Evolutionary conservation across 1,140 invertebrate species (phyloP).

Genomic region (Megalopta genalis): DNA sequence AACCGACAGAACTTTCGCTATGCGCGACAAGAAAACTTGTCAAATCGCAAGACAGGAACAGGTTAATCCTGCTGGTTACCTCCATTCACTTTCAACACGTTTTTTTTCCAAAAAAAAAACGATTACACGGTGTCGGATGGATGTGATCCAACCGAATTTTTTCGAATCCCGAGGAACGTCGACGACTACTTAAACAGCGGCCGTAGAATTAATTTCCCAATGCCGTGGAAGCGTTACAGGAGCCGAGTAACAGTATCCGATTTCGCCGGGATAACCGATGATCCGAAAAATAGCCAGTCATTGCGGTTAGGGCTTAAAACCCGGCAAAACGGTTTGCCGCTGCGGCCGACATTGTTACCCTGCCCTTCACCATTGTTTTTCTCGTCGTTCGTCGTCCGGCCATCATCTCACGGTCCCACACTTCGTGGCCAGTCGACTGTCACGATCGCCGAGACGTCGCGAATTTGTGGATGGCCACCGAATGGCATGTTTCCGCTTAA

Average conservation of each 20-base stretch:
- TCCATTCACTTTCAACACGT: too few species aligned
- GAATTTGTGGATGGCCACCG: constrained; percentile 53
- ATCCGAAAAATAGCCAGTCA: constrained; percentile 67
- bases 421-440: constrained; percentile 68
- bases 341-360: constrained; percentile 52
- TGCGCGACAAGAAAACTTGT: too few species aligned
- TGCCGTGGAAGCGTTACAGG: neutral
- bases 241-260: constrained; percentile 10
- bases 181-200: neutral
- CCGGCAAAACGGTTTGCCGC: constrained; percentile 51
- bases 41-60: too few species aligned
- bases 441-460: constrained; percentile 62
- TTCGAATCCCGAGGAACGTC: too few species aligned
- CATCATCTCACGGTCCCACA: constrained; percentile 74
- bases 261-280: constrained; percentile 59
- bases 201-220: neutral
- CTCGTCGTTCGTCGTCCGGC: constrained; percentile 18
- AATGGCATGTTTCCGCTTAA: constrained; percentile 47
- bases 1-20: too few species aligned
- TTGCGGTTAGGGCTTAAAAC: constrained; percentile 67
- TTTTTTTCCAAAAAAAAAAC: too few species aligned
- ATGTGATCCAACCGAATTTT: too few species aligned
- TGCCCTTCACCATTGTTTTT: constrained; percentile 62
- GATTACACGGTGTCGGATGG: too few species aligned
- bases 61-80: too few species aligned